These are phyloP conservation scores for Hystrix cristata DNA, from an alignment of 2,113 vertebrate genomes.

Conservation along the genomic window DNA sequence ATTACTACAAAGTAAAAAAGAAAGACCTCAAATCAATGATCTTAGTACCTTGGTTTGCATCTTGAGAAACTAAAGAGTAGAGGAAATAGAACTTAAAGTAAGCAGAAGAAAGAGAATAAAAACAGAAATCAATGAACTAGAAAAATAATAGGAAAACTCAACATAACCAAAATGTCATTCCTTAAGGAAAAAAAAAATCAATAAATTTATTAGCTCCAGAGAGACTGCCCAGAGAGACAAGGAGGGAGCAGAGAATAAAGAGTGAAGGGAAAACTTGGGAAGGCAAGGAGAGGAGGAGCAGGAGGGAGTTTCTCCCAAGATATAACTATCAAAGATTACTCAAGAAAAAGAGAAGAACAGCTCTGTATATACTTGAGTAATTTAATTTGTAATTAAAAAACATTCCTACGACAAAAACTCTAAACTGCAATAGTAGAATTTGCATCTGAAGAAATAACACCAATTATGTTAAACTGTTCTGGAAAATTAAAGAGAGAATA, in stretches of 20 bases:
- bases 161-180: not conserved
- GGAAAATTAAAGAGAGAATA: slow-evolving; percentile 1
- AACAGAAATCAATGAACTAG: not conserved
- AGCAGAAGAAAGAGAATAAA: not conserved
- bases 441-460: not conserved
- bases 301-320: not conserved
- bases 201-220: not conserved
- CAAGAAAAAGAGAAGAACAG: not conserved
- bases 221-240: not conserved
- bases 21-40: not conserved
- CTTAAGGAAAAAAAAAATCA: not conserved
- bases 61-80: slow-evolving; percentile 10
- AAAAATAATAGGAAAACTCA: not conserved
- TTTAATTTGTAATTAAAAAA: not conserved
- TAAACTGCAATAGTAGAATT: not conserved
- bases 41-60: not conserved
- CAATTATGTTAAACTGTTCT: not conserved
- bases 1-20: not conserved
- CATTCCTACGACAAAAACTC: not conserved
- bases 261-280: not conserved
- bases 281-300: not conserved
- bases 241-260: not conserved
- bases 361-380: not conserved
- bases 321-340: not conserved
- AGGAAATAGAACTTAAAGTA: not conserved